These are phyloP conservation scores for Trachymyrmex cornetzi DNA, from an alignment of 1,140 invertebrate genomes.

Conservation along the genomic window DNA sequence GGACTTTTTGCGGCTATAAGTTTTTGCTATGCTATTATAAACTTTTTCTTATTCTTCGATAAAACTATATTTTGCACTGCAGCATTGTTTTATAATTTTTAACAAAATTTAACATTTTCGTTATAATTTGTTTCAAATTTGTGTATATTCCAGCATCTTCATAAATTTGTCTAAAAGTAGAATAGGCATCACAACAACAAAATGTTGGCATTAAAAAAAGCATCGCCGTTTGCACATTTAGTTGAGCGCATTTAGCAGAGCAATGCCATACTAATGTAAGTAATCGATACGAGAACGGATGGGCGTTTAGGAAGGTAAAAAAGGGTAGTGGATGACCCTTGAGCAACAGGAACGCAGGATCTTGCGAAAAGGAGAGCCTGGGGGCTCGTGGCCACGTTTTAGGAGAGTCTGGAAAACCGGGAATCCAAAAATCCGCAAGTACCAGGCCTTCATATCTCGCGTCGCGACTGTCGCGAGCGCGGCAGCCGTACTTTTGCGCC, in stretches of 20 bases:
- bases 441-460: constrained; percentile 80
- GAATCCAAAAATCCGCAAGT: constrained; percentile 79
- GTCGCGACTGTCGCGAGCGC: constrained; percentile 28
- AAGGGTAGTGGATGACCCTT: constrained; percentile 85
- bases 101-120: constrained; percentile 1
- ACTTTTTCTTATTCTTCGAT: background rate
- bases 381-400: constrained; percentile 25
- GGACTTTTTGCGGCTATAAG: background rate
- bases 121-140: background rate
- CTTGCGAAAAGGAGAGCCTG: constrained; percentile 66
- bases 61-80: background rate
- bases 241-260: background rate
- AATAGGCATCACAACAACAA: background rate
- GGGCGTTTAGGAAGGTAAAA: constrained; percentile 78
- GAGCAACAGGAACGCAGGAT: constrained; percentile 83
- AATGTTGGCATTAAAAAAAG: background rate
- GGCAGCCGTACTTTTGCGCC: constrained; percentile 58
- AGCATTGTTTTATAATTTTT: background rate
- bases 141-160: background rate
- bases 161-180: background rate
- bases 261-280: background rate
- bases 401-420: constrained; percentile 66
- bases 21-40: background rate
- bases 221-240: too few species aligned
- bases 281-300: constrained; percentile 16